A percentile compares a stretch with the other conserved stretches of the same genome.
Conservation (phyloP, 2,888 invertebrate species). For the Andrena bicolor region DNA sequence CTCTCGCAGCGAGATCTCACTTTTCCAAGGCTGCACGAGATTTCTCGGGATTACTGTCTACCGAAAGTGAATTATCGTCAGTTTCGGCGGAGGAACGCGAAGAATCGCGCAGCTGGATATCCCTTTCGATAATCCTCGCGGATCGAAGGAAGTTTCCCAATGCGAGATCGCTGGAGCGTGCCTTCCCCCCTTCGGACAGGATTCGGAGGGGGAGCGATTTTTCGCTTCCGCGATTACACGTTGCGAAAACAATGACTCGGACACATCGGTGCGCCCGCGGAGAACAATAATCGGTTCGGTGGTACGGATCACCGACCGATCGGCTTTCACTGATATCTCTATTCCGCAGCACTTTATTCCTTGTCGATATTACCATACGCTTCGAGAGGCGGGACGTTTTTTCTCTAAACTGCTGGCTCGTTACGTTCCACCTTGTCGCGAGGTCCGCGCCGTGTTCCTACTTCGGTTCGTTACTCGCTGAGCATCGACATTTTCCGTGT, state of each 20-base stretch:
- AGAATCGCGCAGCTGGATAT: conserved; percentile 67
- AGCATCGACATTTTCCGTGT: conserved; percentile 25
- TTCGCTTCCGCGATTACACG: conserved; percentile 68
- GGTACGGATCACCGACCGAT: conserved; percentile 51
- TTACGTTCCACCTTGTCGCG: conserved; percentile 60
- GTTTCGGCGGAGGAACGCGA: conserved; percentile 32
- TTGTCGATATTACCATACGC: conserved; percentile 65
- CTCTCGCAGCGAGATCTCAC: neutral
- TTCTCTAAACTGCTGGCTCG: conserved; percentile 46
- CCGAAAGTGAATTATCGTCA: conserved; percentile 41
- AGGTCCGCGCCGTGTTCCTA: neutral
- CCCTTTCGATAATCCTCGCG: conserved; percentile 65
- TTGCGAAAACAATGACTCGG: conserved; percentile 58
- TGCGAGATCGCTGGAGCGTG: conserved; percentile 57
- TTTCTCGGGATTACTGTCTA: conserved; percentile 26
- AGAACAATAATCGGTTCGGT: conserved; percentile 55
- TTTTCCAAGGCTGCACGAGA: conserved; percentile 24
- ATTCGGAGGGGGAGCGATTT: conserved; percentile 39
- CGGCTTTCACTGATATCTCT: conserved; percentile 72
- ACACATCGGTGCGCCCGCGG: conserved; percentile 34
- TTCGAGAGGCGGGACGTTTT: conserved; percentile 43
- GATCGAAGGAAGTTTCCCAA: conserved; percentile 50
- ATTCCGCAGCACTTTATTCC: conserved; percentile 53
- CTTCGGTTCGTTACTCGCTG: conserved; percentile 46
- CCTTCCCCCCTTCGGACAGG: conserved; percentile 10